phyloP scores from a whole-genome alignment of 2,113 vertebrate species.

The Drymodes brunneopygia region DNA sequence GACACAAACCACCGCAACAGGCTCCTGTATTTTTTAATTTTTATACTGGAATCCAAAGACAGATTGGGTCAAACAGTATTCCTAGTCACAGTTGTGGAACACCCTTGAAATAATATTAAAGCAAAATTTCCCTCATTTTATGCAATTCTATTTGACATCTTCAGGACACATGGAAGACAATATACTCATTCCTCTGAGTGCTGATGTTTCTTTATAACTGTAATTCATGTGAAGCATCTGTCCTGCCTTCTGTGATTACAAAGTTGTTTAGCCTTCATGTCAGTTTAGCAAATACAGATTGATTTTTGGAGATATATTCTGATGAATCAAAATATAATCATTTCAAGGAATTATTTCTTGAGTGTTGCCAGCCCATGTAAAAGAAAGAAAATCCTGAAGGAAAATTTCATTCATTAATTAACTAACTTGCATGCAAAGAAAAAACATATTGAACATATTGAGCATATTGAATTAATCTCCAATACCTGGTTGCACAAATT shows the following conservation, averaged over 20 bases:
- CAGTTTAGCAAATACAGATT: background rate
- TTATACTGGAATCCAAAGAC: background rate
- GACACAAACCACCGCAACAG: too few relatives aligned
- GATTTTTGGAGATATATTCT: background rate
- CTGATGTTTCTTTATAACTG: background rate
- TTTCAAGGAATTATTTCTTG: conserved; percentile 25
- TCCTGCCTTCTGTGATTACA: conserved; percentile 13
- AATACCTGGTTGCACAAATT: background rate
- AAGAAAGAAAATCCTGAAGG: background rate
- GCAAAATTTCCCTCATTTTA: background rate
- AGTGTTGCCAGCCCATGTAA: background rate
- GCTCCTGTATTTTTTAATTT: background rate
- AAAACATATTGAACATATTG: too few relatives aligned
- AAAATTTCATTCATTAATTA: background rate
- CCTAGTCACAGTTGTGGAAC: background rate
- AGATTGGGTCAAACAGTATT: background rate
- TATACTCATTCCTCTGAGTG: background rate
- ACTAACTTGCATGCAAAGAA: background rate
- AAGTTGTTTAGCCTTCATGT: background rate
- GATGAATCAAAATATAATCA: background rate
- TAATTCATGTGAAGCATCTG: conserved; percentile 34
- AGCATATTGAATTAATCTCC: background rate
- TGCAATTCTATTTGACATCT: background rate
- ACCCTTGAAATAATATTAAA: background rate
- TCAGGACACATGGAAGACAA: background rate